Evolutionary conservation across 2,888 invertebrate genomes (phyloP), one percentile per base, ranked within the genome.

Genomic region (Leucoptera coffeella): DNA sequence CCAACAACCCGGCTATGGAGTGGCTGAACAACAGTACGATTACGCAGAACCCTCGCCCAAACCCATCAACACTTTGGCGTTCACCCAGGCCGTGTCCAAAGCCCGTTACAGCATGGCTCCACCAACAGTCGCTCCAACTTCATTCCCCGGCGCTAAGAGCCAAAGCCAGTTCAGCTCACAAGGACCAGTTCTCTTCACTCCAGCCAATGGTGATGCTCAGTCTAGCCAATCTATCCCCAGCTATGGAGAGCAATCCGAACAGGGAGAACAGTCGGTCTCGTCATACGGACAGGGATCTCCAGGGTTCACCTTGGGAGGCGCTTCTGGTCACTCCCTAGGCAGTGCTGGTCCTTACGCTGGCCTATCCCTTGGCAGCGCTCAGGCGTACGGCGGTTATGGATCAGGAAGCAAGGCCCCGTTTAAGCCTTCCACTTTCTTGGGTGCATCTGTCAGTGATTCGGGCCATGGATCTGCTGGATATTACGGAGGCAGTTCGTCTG

Each of bases 341-440:
- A 25, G 25, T 15, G 14, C 23, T 11, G 30, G 31, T 20, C 21
- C 26, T 11, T 31, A 24, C 10, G 22, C 26, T 11, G 21, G 28
- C 12, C 25, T 13, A 12, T 20, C 27, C 14, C 19, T 29, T 3
- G 29, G 27, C 10, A 20, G 28, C 13, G 14, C 29, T 10, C 30
- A 60, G 29, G 35, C 42, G 19, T 40, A 51, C 26, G 42, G 48
- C 14, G 39, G 43, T 19, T 61, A 58, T 29, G 39, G 45, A 28
- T 38, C 45, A 10, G 52, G 57, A 7, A 46, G 56, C 14, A 64
- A 62, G 40, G 36, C 44, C 22, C 45, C 60, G 13, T 72, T 72
- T 32, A 72, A 69, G 30, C 72, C 72, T 22, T 72, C 72, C 8
- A 51, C 60, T 25, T 72, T 48, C 40, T 38, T 72, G 34, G 72